Conservation (phyloP, 2,888 invertebrate species). For the Dryadula phaetusa region DNA sequence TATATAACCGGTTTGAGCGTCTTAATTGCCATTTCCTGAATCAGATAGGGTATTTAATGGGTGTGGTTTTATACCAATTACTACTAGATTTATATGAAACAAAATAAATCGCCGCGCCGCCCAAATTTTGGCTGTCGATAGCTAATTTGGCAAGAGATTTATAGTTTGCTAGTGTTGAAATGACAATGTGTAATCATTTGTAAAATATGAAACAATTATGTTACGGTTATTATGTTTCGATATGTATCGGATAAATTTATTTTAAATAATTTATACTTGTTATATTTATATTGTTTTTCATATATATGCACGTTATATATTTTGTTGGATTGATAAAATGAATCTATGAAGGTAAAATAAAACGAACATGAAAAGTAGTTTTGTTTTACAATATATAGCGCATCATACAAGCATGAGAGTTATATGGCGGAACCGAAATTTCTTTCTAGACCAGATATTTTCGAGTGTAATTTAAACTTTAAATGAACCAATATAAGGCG, state of each 20-base stretch:
- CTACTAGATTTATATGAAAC: slow-evolving; percentile 54
- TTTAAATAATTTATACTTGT: slow-evolving; percentile 41
- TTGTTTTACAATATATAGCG: too few species aligned
- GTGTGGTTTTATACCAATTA: slow-evolving; percentile 60
- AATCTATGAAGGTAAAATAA: too few species aligned
- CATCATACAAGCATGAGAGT: too few species aligned
- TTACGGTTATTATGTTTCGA: slow-evolving; percentile 41
- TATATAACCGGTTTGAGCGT: slow-evolving; percentile 50
- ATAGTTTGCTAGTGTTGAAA: slow-evolving; percentile 47
- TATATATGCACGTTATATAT: not conserved
- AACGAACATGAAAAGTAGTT: too few species aligned
- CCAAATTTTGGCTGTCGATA: slow-evolving; percentile 44
- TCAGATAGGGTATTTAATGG: slow-evolving; percentile 55
- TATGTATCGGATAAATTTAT: slow-evolving; percentile 37
- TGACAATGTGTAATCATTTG: slow-evolving; percentile 47
- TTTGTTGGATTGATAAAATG: not conserved
- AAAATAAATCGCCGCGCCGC: slow-evolving; percentile 49
- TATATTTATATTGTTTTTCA: not conserved
- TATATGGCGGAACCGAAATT: too few species aligned
- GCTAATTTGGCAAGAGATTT: slow-evolving; percentile 48
- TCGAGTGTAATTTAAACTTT: too few species aligned
- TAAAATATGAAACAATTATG: slow-evolving; percentile 49
- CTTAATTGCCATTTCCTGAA: slow-evolving; percentile 64
- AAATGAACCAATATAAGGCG: too few species aligned
- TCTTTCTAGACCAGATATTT: too few species aligned